Evolutionary conservation across 2,888 invertebrate species (phyloP), one percentile per base, ranked within the genome.

Genomic region (Drosophila infuscata): DNA sequence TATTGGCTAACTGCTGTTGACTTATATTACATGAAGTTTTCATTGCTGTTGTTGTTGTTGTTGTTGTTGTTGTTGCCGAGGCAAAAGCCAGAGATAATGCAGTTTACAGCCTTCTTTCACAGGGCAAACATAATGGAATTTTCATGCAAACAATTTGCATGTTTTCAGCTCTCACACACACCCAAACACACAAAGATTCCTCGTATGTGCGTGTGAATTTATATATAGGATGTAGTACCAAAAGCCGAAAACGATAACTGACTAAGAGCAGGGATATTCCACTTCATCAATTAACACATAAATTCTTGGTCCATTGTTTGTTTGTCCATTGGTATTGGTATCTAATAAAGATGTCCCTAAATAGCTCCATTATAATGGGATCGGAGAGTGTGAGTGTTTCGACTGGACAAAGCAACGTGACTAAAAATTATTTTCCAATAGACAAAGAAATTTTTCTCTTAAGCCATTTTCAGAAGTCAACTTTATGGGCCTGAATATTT

Each of bases 101-200:
- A 60, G 67, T 36, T 77, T 69, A 63, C 81, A 68, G 77, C 83
- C 81, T 69, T 62, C 77, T 72, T 70, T 67, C 66, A 41, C 67
- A 70, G 70, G 54, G 70, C 70, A 74, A 88, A 79, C 80, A 79
- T 84, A 85, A 90, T 85, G 90, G 90, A 88, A 83, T 88, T 85
- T 83, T 70, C 90, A 80, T 90, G 84, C 90, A 88, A 88, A 70
- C 90, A 85, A 80, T 85, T 90, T 88, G 75, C 90, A 80, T 90
- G 81, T 83, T 85, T 83, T 88, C 71, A 77, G 59, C 84, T 79
- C 51, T 7, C 32, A 48, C 60, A 48, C 32, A 41, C 12, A 30
- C n/a, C 43, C 25, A 20, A 2, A 12, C 36, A 51, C 17, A 62
- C 43, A 30, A 12, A 48, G 8, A 41, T 29, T n/a, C 17, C 11